A percentile compares a stretch with the other conserved stretches of the same genome.
These are phyloP conservation scores for Mycteria americana DNA, from an alignment of 2,797 vertebrate species.

Conservation along the genomic window DNA sequence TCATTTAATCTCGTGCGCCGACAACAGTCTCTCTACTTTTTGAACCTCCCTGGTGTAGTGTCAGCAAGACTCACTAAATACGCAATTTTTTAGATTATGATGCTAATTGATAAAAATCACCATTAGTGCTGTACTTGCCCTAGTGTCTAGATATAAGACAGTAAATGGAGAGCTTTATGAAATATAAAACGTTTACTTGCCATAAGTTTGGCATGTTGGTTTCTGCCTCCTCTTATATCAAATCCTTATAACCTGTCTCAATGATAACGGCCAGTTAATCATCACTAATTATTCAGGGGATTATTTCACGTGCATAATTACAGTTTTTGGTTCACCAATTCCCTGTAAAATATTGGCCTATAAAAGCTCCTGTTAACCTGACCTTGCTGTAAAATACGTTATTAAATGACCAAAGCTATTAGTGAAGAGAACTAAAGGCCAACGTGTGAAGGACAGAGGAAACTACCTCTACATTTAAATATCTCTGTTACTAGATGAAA, in stretches of 20 bases:
- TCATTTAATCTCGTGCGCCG: not conserved
- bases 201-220: not conserved
- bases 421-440: constrained; percentile 58
- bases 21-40: not conserved
- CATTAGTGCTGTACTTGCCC: not conserved
- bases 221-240: not conserved
- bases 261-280: constrained; percentile 53
- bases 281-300: constrained; percentile 66
- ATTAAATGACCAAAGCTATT: constrained; percentile 81
- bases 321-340: constrained; percentile 73
- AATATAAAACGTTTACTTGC: not conserved
- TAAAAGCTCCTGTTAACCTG: constrained; percentile 76
- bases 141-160: not conserved
- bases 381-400: constrained; percentile 81
- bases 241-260: constrained; percentile 30
- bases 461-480: constrained; percentile 37
- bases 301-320: constrained; percentile 73
- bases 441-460: constrained; percentile 52
- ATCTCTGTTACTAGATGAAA: constrained; percentile 2
- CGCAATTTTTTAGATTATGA: not conserved
- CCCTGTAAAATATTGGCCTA: constrained; percentile 73
- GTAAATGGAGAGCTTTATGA: not conserved
- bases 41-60: not conserved
- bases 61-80: not conserved
- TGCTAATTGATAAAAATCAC: not conserved